phyloP scores from a whole-genome alignment of 2,888 invertebrate genomes.

The Hypolimnas misippus region DNA sequence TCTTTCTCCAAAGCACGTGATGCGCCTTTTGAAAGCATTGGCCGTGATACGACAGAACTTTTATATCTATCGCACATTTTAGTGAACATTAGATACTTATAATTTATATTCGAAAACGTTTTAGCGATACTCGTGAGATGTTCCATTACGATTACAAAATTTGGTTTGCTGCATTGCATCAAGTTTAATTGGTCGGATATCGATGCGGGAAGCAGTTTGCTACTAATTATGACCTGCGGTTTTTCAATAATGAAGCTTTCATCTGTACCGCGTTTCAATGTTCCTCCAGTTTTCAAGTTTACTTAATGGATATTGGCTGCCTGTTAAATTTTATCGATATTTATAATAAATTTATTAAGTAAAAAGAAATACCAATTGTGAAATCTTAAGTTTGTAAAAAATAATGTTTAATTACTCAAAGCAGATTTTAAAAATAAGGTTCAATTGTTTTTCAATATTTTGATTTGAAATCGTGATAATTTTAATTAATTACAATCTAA shows the following conservation, averaged over 20 bases:
- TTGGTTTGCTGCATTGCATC: conserved; percentile 33
- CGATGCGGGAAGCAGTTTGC: conserved; percentile 24
- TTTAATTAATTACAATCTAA: too few species aligned
- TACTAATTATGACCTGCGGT: conserved; percentile 35
- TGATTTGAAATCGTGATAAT: too few species aligned
- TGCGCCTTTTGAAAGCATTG: conserved; percentile 66
- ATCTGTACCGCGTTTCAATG: conserved; percentile 11
- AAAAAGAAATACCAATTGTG: too few species aligned
- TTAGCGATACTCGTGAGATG: neutral
- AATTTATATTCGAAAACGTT: neutral
- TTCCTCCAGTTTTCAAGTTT: conserved; percentile 15
- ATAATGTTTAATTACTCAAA: too few species aligned
- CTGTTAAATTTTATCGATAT: neutral
- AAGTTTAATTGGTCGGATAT: conserved; percentile 28
- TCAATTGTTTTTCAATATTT: too few species aligned
- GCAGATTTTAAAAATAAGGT: too few species aligned
- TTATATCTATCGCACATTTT: conserved; percentile 10
- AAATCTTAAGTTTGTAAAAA: too few species aligned
- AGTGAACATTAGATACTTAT: neutral
- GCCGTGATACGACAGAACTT: conserved; percentile 51
- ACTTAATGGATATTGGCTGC: conserved; percentile 29
- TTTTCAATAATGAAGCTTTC: conserved; percentile 18
- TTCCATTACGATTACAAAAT: conserved; percentile 3
- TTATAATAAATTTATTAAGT: neutral
- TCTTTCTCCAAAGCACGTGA: conserved; percentile 71